These are phyloP conservation scores for Dromas ardeola DNA, from an alignment of 2,113 vertebrate genomes.

Conservation along the genomic window DNA sequence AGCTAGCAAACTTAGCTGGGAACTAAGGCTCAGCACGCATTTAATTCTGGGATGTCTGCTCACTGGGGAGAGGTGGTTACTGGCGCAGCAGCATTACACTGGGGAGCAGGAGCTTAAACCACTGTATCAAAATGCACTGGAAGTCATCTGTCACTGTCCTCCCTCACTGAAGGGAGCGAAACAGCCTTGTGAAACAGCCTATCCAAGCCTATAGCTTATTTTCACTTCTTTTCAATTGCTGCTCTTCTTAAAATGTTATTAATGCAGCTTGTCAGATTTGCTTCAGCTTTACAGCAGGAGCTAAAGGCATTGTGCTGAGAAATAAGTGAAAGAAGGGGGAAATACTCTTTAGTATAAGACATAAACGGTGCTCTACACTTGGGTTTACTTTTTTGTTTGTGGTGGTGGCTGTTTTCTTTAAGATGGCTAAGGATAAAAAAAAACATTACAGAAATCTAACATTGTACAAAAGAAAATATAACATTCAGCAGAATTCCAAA, in stretches of 20 bases:
- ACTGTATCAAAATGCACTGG: neutral
- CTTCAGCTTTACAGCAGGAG: neutral
- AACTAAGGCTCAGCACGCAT: neutral
- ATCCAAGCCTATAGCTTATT: neutral
- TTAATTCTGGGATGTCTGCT: neutral
- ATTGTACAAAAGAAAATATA: neutral
- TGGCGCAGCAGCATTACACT: neutral
- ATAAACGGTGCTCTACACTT: neutral
- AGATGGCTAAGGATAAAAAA: neutral
- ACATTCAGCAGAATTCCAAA: neutral
- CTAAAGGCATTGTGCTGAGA: neutral
- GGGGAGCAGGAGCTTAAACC: neutral
- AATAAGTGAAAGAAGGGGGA: neutral
- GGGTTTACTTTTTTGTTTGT: neutral
- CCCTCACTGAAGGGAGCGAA: neutral
- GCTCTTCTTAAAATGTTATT: neutral
- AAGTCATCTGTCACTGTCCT: neutral
- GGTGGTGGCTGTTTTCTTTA: neutral
- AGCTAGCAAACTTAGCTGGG: neutral
- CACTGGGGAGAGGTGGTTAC: neutral
- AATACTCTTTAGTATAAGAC: neutral
- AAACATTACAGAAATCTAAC: neutral
- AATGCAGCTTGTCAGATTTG: conserved; percentile 13
- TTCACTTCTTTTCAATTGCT: neutral
- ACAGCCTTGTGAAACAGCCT: neutral